Base-by-base conservation (phyloP, 2,113 vertebrate species). In the Epinephelus moara region DNA sequence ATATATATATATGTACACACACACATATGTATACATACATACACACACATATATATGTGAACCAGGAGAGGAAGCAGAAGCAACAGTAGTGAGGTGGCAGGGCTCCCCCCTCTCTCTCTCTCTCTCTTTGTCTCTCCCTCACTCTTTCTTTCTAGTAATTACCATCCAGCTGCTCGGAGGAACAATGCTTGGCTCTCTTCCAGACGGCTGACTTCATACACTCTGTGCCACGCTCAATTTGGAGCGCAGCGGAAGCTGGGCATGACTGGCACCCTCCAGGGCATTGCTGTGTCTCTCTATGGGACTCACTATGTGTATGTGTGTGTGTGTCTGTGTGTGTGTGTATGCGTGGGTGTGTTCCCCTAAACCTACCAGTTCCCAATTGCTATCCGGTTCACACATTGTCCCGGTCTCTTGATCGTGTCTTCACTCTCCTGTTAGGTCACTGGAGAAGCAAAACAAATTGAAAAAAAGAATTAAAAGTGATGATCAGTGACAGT, bases 131-230 rank as follows among this genome's bases (percentile, higher is more conserved):
- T 60, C 74, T 53, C 75, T 30, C 70, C 14, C 47, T 42, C 79
- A 62, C 85, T 82, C 75, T 71, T 42, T 75, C 80, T 88, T 78
- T 73, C 70, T 57, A 73, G 90, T 90, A 93, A 92, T 93, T 89
- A 92, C 88, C 85, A 89, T 92, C 92, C 94, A 94, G 91, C 93
- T 94, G 93, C 92, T 92, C 47, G 47, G 66, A 80, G 88, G 91
- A 93, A 94, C 94, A 94, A 94, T 92, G 89, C 84, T 76, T 93
- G 94, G 93, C 92, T 83, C 85, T 94, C 91, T 92, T 92, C 93
- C 93, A 94, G 88, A 60, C 81, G 81, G 81, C 90, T 92, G 93
- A 94, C 90, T 94, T 94, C 90, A 93, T 92, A 92, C 85, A 90
- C 91, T 91, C 90, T 90, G 91, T 91, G 92, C 93, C 94, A 92